These are phyloP conservation scores for Nylanderia fulva DNA, from an alignment of 1,140 invertebrate genomes.

Conservation along the genomic window DNA sequence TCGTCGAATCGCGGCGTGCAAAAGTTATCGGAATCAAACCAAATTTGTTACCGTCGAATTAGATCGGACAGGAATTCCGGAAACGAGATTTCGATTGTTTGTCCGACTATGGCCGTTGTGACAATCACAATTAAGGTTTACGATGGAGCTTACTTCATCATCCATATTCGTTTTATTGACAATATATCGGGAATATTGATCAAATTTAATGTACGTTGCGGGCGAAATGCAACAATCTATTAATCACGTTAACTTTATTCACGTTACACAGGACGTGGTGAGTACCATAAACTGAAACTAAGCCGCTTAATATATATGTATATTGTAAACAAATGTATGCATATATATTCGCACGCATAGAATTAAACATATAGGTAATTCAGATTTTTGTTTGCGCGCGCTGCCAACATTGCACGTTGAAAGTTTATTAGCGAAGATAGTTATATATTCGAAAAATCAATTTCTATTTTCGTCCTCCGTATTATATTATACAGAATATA, in stretches of 20 bases:
- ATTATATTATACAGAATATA: neutral
- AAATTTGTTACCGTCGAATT: neutral
- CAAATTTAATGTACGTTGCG: conserved; percentile 33
- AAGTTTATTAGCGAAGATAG: neutral
- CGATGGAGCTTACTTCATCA: conserved; percentile 36
- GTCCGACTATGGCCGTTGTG: conserved; percentile 2
- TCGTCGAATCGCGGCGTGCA: neutral
- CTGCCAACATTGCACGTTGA: neutral
- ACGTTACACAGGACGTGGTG: neutral
- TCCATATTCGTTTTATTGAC: conserved; percentile 37
- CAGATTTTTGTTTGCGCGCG: neutral
- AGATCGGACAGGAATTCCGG: neutral
- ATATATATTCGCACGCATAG: neutral
- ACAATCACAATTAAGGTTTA: conserved; percentile 48
- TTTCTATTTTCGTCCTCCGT: neutral
- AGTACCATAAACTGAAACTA: neutral
- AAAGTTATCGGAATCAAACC: neutral
- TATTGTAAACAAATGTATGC: conserved; percentile 23
- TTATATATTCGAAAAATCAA: conserved; percentile 15
- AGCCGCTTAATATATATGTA: conserved; percentile 40
- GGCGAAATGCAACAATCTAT: conserved; percentile 36
- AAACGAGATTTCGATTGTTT: conserved; percentile 47
- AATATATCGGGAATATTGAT: conserved; percentile 55
- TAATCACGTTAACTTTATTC: conserved; percentile 46
- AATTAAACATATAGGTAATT: conserved; percentile 7